phyloP scores from a whole-genome alignment of 2,113 vertebrate species.

The Rhombomys opimus region DNA sequence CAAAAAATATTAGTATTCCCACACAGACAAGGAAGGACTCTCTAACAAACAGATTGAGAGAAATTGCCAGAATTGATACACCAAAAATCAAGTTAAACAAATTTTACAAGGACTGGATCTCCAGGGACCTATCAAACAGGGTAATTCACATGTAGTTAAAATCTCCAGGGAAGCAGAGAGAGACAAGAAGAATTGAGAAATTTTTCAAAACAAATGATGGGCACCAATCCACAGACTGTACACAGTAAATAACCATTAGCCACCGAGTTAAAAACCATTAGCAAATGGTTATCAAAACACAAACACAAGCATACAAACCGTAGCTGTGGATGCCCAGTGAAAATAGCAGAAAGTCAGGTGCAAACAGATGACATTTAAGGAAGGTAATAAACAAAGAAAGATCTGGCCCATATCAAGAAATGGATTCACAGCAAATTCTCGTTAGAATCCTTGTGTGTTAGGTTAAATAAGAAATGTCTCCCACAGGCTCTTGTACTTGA shows the following conservation, averaged over 20 bases:
- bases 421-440: neutral
- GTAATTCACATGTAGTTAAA: neutral
- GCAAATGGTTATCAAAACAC: neutral
- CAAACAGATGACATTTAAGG: neutral
- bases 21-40: neutral
- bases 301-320: neutral
- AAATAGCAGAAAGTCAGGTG: neutral
- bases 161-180: neutral
- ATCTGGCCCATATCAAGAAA: neutral
- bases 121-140: neutral
- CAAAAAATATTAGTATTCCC: neutral
- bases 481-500: neutral
- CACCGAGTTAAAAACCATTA: neutral
- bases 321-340: rapidly evolving
- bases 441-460: neutral
- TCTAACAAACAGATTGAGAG: neutral
- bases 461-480: neutral
- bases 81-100: neutral
- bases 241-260: neutral
- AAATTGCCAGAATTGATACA: neutral
- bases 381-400: neutral
- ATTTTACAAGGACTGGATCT: neutral
- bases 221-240: neutral
- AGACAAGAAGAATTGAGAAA: neutral
- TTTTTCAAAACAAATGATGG: neutral